Base-by-base conservation (phyloP, 1,140 invertebrate genomes). In the Cecropterus lyciades region DNA sequence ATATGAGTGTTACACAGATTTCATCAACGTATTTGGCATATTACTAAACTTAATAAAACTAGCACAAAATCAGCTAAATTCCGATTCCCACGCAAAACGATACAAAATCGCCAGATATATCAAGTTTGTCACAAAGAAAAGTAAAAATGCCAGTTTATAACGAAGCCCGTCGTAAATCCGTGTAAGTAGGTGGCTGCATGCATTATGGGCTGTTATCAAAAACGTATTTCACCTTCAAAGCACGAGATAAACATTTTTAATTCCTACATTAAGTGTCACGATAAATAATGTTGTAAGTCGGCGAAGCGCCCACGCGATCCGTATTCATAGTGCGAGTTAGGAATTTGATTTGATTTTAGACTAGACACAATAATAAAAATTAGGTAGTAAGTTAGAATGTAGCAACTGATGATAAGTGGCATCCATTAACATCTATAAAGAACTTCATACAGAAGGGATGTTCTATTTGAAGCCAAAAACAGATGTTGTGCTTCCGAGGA, bases 201-300 rank as follows among this genome's bases (percentile, higher is more conserved):
- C 37, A 70, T 72, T 69, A 73, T 52, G 20, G 52, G 7, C 17
- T 62, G 66, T 66, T 69, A 71, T 70, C 66, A 37, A 17, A 53
- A 57, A 70, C 73, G 70, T 69, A 73, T 76, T 69, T 71, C 66
- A 63, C 66, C 66, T 71, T 62, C 57, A 67, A 70, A 73, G 65
- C 51, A 68, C 17, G 49, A 66, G 60, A 73, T 76, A 79, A 74
- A 72, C 66, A 73, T 76, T 78, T 78, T 80, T 80, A 80, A 80
- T 80, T 78, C 67, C 49, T 70, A 65, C 75, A 75, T 78, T 69
- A 73, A 72, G 67, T 76, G 79, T 78, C 73, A 68, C 51, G 30
- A 80, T 80, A 80, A 80, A 80, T 80, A 69, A 78, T 72, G 71
- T 70, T 69, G 45, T 63, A 59, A 68, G 59, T 69, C 69, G 65